These are phyloP conservation scores for Remorina albescens DNA, from an alignment of 2,797 vertebrate species.

Conservation along the genomic window DNA sequence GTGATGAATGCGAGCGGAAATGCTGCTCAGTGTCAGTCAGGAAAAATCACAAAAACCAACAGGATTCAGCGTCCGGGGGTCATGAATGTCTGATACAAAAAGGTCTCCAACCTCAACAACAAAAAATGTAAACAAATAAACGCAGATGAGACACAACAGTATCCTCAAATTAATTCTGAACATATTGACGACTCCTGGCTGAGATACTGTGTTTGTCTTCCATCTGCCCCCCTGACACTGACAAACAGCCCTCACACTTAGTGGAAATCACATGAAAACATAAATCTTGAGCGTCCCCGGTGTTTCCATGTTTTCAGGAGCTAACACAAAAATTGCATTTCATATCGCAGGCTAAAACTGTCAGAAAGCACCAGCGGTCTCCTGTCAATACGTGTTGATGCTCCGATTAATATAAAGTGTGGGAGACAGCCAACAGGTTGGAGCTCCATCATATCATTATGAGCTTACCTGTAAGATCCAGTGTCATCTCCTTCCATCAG, in stretches of 20 bases:
- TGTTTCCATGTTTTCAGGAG: slow-evolving; percentile 4
- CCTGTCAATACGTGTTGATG: slow-evolving; percentile 9
- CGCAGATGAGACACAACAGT: slow-evolving; percentile 14
- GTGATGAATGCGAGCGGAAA: no score
- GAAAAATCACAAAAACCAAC: background rate
- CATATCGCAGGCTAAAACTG: slow-evolving; percentile 34
- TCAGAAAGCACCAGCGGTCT: slow-evolving; percentile 13
- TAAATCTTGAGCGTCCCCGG: slow-evolving; percentile 7
- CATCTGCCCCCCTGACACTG: slow-evolving; percentile 53
- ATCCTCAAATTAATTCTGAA: background rate
- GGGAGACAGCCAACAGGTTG: background rate
- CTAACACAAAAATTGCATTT: slow-evolving; percentile 45
- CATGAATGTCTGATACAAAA: background rate
- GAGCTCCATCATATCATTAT: slow-evolving; percentile 29
- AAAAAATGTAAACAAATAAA: slow-evolving; percentile 12
- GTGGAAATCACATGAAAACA: slow-evolving; percentile 26
- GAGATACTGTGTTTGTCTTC: slow-evolving; percentile 13
- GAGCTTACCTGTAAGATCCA: background rate
- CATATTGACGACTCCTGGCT: slow-evolving; percentile 33
- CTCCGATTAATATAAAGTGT: slow-evolving; percentile 15
- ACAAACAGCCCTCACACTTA: slow-evolving; percentile 43
- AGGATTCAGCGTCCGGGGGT: background rate
- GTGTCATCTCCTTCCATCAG: background rate
- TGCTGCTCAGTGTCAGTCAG: no score
- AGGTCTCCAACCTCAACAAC: no score